Percentiles rank a stretch among this genome's conserved stretches.
These are phyloP conservation scores for Halcyon chelicuti DNA, from an alignment of 2,797 vertebrate genomes.

Conservation along the genomic window DNA sequence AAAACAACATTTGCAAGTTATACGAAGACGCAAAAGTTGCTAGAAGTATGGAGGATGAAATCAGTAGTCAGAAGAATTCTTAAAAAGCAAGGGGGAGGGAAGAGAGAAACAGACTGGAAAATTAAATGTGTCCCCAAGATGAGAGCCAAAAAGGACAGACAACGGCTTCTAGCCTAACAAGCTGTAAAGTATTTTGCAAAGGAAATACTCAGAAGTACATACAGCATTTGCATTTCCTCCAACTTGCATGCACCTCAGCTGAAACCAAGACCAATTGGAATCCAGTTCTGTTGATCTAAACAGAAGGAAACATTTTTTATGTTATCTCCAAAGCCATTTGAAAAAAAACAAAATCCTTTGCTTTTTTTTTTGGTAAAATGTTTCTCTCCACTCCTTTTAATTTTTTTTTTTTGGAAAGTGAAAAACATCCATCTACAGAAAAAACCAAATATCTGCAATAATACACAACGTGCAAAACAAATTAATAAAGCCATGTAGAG, in stretches of 20 bases:
- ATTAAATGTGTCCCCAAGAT: not conserved
- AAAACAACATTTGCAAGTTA: not conserved
- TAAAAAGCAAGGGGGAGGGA: not conserved
- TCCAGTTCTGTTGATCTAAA: slow-evolving; percentile 95
- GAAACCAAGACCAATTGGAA: slow-evolving; percentile 98
- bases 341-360: not conserved
- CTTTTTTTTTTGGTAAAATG: not conserved
- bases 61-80: not conserved
- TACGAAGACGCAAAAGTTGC: not conserved
- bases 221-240: slow-evolving; percentile 93
- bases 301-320: not conserved
- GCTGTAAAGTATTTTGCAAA: not conserved
- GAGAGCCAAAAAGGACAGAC: not conserved
- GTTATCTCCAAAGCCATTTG: not conserved
- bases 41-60: not conserved
- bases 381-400: rapidly evolving
- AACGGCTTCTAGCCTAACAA: not conserved
- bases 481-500: not conserved
- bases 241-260: slow-evolving; percentile 96
- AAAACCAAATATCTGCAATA: not conserved
- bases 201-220: slow-evolving; percentile 68
- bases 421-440: not conserved
- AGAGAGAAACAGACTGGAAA: not conserved
- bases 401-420: not conserved
- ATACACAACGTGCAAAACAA: not conserved